These are phyloP conservation scores for Machaerirhynchus nigripectus DNA, from an alignment of 2,113 vertebrate species.

Conservation along the genomic window DNA sequence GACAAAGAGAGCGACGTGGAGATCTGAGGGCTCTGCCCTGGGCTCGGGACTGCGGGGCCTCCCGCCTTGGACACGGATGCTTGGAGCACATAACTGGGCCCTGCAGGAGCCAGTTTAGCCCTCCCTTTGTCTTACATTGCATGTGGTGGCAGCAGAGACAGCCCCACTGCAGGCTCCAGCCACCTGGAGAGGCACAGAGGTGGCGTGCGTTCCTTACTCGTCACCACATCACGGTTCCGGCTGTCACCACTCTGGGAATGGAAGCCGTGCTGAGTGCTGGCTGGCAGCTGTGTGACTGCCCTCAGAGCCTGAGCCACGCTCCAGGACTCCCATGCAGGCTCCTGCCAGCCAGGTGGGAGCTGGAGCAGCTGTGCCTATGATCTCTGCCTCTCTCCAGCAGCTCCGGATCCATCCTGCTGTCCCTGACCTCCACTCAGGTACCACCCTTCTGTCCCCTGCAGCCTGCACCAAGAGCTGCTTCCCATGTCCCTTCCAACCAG, in stretches of 20 bases:
- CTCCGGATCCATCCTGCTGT: neutral
- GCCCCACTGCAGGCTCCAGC: neutral
- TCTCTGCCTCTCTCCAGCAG: neutral
- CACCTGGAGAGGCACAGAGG: neutral
- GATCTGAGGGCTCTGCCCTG: conserved; percentile 77
- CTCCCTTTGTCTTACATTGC: neutral
- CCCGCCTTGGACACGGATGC: neutral
- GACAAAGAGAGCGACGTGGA: conserved; percentile 99
- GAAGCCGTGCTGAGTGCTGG: neutral
- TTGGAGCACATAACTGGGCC: neutral
- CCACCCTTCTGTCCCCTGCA: neutral
- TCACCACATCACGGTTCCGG: rapidly evolving
- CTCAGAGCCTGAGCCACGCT: neutral
- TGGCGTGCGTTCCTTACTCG: neutral
- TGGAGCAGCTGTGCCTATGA: neutral
- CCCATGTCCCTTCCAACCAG: neutral
- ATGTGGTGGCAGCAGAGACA: neutral
- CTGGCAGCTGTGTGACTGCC: neutral
- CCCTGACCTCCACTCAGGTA: neutral
- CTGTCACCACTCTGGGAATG: neutral
- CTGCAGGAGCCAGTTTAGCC: neutral
- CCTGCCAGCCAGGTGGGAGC: neutral
- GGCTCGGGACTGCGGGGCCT: neutral
- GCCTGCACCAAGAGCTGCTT: neutral
- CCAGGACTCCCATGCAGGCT: neutral